phyloP scores from a whole-genome alignment of 1,140 invertebrate species.

The Drosophila tristis region DNA sequence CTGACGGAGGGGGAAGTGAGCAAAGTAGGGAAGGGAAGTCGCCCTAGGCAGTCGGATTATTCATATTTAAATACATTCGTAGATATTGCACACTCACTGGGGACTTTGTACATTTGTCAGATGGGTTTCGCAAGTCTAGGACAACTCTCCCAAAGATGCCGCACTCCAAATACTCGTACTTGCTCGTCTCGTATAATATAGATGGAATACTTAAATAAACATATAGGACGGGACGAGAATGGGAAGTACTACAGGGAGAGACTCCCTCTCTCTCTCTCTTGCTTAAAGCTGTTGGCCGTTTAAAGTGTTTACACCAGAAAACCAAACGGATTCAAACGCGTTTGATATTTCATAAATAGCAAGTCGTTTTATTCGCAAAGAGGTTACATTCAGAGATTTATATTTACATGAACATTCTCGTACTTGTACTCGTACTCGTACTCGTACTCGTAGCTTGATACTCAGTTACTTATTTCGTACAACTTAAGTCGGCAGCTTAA shows the following conservation, averaged over 20 bases:
- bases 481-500: slow-evolving; percentile 45
- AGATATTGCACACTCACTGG: slow-evolving; percentile 13
- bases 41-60: slow-evolving; percentile 62
- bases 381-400: slow-evolving; percentile 57
- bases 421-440: slow-evolving; percentile 5
- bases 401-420: slow-evolving; percentile 46
- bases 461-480: slow-evolving; percentile 34
- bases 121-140: slow-evolving; percentile 26
- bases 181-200: slow-evolving; percentile 32
- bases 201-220: slow-evolving; percentile 50
- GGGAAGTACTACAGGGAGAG: too few relatives aligned
- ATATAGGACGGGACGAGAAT: neutral
- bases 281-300: slow-evolving; percentile 26
- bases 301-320: slow-evolving; percentile 20
- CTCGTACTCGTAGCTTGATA: slow-evolving; percentile 4
- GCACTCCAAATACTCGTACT: neutral
- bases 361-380: slow-evolving; percentile 75
- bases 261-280: neutral
- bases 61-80: slow-evolving; percentile 66
- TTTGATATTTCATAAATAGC: slow-evolving; percentile 37
- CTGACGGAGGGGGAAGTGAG: neutral
- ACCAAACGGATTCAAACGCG: slow-evolving; percentile 32
- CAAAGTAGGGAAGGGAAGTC: too few relatives aligned
- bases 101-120: slow-evolving; percentile 14
- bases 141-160: slow-evolving; percentile 8